Conservation (phyloP, 2,888 invertebrate species). For the Rhyacophila evoluta region DNA sequence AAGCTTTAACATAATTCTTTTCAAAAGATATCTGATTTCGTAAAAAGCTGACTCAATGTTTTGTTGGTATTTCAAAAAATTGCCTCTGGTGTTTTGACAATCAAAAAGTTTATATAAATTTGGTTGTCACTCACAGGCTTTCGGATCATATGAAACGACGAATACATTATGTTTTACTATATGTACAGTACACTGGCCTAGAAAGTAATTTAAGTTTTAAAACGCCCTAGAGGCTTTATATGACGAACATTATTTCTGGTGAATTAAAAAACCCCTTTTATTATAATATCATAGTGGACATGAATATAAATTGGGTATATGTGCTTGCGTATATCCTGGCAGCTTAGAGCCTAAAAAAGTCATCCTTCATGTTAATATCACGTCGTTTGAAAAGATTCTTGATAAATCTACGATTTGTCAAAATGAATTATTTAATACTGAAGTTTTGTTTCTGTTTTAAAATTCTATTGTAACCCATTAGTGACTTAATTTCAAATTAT, state of each 20-base stretch:
- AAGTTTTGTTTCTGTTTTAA: too few relatives aligned
- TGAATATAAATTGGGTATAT: neutral
- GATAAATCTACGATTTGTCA: too few relatives aligned
- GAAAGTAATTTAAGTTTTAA: constrained; percentile 17
- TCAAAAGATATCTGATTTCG: too few relatives aligned
- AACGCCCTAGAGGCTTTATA: neutral
- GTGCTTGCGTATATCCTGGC: too few relatives aligned
- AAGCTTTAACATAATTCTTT: too few relatives aligned
- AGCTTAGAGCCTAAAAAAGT: too few relatives aligned
- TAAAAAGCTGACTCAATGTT: neutral
- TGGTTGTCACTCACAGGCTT: constrained; percentile 1
- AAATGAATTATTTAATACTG: too few relatives aligned
- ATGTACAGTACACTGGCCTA: neutral
- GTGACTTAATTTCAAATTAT: too few relatives aligned
- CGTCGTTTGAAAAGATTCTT: too few relatives aligned
- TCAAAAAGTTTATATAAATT: neutral
- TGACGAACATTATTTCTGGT: neutral
- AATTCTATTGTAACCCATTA: too few relatives aligned
- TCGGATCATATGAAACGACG: neutral
- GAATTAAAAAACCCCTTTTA: neutral
- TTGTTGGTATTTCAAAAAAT: neutral
- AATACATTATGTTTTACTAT: neutral
- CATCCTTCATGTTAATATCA: too few relatives aligned
- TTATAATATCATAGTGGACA: neutral
- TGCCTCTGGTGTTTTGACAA: neutral